A percentile compares a stretch with the other conserved stretches of the same genome.
phyloP scores from a whole-genome alignment of 2,113 vertebrate species.

The Nothocercus nigrocapillus region DNA sequence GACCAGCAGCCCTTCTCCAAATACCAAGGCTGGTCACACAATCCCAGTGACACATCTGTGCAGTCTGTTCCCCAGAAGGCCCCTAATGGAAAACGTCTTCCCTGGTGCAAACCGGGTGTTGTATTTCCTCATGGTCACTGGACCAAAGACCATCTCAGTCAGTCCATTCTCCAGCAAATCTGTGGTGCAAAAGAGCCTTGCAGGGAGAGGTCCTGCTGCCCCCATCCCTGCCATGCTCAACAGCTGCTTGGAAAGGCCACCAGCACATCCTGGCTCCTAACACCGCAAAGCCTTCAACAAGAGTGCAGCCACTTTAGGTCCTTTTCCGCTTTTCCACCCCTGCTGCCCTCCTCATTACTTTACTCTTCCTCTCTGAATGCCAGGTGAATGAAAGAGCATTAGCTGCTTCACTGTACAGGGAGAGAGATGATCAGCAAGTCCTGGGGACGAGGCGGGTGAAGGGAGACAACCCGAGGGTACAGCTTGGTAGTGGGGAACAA shows the following conservation, averaged over 20 bases:
- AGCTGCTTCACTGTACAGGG: not conserved
- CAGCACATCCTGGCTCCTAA: not conserved
- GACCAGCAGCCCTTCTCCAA: not conserved
- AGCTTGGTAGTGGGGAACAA: not conserved
- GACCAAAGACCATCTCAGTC: not conserved
- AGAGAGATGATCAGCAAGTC: not conserved
- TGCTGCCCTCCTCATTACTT: not conserved
- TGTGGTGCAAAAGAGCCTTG: not conserved
- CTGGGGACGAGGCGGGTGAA: fast-evolving
- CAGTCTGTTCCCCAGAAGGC: not conserved
- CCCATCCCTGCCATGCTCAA: not conserved
- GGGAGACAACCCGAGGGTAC: not conserved
- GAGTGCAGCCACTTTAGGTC: fast-evolving
- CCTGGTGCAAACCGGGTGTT: not conserved
- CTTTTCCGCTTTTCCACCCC: not conserved
- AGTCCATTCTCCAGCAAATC: not conserved
- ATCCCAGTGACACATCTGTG: not conserved
- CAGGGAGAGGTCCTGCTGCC: not conserved
- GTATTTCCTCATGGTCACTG: not conserved
- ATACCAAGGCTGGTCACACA: not conserved
- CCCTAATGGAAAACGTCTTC: too few relatives aligned
- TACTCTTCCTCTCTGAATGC: fast-evolving
- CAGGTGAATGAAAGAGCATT: fast-evolving
- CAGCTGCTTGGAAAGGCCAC: not conserved
- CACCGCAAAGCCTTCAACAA: fast-evolving